Evolutionary conservation across 2,888 invertebrate genomes (phyloP).

Genomic region (Apotomis betuletana): DNA sequence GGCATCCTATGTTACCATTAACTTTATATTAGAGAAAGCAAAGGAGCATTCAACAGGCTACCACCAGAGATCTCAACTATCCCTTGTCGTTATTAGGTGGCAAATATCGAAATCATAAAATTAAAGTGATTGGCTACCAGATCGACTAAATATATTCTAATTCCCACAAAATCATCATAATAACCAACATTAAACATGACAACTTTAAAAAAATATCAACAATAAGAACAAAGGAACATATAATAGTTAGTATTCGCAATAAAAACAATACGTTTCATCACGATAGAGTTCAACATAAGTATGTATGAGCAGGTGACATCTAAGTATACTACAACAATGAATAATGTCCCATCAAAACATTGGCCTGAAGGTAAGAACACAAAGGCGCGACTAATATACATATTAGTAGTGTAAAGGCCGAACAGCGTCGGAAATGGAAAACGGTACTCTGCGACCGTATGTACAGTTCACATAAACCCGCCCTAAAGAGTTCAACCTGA

Average conservation of each 20-base stretch:
- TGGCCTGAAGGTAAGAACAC: constrained; percentile 19
- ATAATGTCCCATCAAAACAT: constrained; percentile 8
- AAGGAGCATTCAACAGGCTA: too few relatives aligned
- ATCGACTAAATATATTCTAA: too few relatives aligned
- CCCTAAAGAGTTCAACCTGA: constrained; percentile 25
- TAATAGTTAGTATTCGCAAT: constrained; percentile 9
- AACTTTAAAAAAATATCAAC: not conserved
- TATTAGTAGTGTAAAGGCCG: constrained; percentile 9
- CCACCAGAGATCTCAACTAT: too few relatives aligned
- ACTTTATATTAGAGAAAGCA: too few relatives aligned
- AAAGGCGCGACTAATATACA: constrained; percentile 37
- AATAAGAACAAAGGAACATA: constrained; percentile 5
- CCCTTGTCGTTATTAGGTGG: too few relatives aligned
- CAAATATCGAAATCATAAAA: too few relatives aligned
- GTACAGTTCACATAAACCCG: constrained; percentile 15
- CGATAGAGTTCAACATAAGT: not conserved
- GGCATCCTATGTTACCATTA: too few relatives aligned
- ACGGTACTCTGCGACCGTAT: constrained; percentile 17
- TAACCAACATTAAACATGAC: not conserved
- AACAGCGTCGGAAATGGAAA: constrained; percentile 18
- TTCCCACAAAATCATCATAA: not conserved
- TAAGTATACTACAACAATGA: not conserved
- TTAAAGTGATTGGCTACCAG: too few relatives aligned
- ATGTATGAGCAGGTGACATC: not conserved
- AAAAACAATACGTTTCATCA: constrained; percentile 35